Base-by-base conservation (phyloP, 2,113 vertebrate genomes). In the Crypturellus undulatus region DNA sequence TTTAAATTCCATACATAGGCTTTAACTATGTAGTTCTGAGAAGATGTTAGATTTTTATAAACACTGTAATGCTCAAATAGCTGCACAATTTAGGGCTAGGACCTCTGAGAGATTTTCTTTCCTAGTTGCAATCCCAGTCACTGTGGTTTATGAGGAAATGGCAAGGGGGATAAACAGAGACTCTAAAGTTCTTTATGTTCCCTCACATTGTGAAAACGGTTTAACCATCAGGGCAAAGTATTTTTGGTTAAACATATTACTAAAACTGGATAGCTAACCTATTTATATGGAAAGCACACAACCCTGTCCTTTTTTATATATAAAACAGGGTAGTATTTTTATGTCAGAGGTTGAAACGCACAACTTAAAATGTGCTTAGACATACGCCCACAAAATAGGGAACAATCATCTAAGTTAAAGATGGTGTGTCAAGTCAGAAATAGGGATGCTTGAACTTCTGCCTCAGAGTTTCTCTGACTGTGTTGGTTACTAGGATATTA, bases 251-350 rank as follows among this genome's bases (percentile, higher is more conserved):
- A 79, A 65, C 26, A 1, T 30, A 3, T 43, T 58, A 59, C 25
- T 73, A 8, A 69, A 64, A 5, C 20, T 28, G 28, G 0, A 0
- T 9, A 47, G 30, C 40, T 42, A 58, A 4, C 4, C 58, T 62
- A 38, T 64, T 62, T 58, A 78, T 17, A 54, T 18, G 15, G 24
- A 81, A 86, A 10, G 22, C 2, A 36, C 3, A 71, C 14, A 87
- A 2, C 12, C 14, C 5, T 6, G 3, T 13, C 8, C 9, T 78
- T 75, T 71, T 49, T 34, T 22, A 11, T 71, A 16, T 38, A 40
- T 34, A 67, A 64, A 38, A 3, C 1, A 15, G 3, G 4, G 2
- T 54, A 49, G 12, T 26, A 4, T 59, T 75, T 75, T 79, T 26
- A 18, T 56, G 28, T 28, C 76, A 60, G 21, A 24, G 10, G 3